These are phyloP conservation scores for Pristionchus mayeri DNA, from an alignment of 2,888 invertebrate genomes.

Conservation along the genomic window DNA sequence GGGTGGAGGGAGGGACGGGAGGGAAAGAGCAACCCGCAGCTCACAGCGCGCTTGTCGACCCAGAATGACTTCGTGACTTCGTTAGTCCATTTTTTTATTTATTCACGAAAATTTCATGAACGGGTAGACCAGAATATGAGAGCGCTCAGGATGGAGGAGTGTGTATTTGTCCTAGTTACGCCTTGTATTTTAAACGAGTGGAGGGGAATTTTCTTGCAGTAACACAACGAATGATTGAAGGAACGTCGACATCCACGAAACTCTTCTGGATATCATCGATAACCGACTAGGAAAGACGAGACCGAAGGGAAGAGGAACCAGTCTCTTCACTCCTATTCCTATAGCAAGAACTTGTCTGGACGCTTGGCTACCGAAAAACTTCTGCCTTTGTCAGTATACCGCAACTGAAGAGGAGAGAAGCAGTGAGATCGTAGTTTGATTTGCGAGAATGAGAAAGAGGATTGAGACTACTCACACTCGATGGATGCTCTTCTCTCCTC, in stretches of 20 bases:
- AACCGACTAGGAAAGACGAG: slow-evolving; percentile 10
- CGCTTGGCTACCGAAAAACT: slow-evolving; percentile 57
- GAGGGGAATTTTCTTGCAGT: too few species aligned
- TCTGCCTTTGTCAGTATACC: slow-evolving; percentile 60
- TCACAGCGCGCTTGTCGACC: too few species aligned
- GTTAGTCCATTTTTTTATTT: slow-evolving; percentile 50
- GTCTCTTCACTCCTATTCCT: slow-evolving; percentile 56
- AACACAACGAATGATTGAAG: too few species aligned
- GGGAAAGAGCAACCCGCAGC: too few species aligned
- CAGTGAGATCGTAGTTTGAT: background rate
- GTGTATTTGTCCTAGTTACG: too few species aligned
- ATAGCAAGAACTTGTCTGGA: slow-evolving; percentile 53
- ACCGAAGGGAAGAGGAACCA: slow-evolving; percentile 46
- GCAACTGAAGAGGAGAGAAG: slow-evolving; percentile 2
- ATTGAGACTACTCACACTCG: background rate
- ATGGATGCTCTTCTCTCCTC: background rate
- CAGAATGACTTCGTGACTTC: too few species aligned
- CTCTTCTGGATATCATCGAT: slow-evolving; percentile 52
- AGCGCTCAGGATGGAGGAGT: too few species aligned
- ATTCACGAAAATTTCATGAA: background rate
- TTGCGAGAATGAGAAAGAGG: background rate
- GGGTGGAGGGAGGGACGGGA: too few species aligned
- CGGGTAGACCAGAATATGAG: too few species aligned
- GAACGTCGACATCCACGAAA: slow-evolving; percentile 62
- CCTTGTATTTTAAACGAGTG: too few species aligned